These are phyloP conservation scores for Spea hammondii DNA, from an alignment of 2,797 vertebrate species.

Conservation along the genomic window DNA sequence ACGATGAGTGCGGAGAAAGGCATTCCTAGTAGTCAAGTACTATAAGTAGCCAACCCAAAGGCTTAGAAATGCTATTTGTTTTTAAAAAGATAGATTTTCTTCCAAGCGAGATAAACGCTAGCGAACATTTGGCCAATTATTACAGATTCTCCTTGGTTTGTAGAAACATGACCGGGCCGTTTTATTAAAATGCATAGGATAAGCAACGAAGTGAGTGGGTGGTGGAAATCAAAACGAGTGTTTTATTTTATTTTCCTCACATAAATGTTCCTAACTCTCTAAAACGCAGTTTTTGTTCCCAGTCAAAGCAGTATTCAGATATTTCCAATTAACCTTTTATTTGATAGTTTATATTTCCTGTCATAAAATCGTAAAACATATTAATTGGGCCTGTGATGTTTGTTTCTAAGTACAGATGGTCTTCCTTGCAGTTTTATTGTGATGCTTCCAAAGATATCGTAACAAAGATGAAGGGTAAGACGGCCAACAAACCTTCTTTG, in stretches of 20 bases:
- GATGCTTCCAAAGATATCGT: slow-evolving; percentile 67
- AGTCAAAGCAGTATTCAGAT: slow-evolving; percentile 71
- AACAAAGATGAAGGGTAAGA: slow-evolving; percentile 64
- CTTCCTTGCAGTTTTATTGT: slow-evolving; percentile 68
- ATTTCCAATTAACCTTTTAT: slow-evolving; percentile 78
- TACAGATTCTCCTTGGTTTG: slow-evolving; percentile 29
- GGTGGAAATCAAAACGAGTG: slow-evolving; percentile 66
- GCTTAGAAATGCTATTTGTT: slow-evolving; percentile 23
- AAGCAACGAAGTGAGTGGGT: slow-evolving; percentile 59
- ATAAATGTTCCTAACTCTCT: slow-evolving; percentile 59
- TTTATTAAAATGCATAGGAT: slow-evolving; percentile 60
- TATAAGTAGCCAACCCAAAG: slow-evolving; percentile 15
- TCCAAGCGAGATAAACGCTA: slow-evolving; percentile 15
- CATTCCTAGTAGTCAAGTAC: slow-evolving; percentile 26
- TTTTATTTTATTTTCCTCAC: slow-evolving; percentile 64
- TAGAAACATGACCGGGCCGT: slow-evolving; percentile 43
- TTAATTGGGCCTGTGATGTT: slow-evolving; percentile 76
- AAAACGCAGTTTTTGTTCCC: slow-evolving; percentile 62
- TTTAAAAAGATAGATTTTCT: slow-evolving; percentile 31
- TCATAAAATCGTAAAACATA: slow-evolving; percentile 76
- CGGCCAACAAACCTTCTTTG: slow-evolving; percentile 58
- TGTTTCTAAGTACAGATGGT: slow-evolving; percentile 76
- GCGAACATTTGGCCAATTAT: slow-evolving; percentile 20
- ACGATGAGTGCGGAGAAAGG: too few relatives aligned
- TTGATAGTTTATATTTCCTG: slow-evolving; percentile 81